Base-by-base conservation (phyloP, 2,797 vertebrate genomes). In the Muscicapa comitata region DNA sequence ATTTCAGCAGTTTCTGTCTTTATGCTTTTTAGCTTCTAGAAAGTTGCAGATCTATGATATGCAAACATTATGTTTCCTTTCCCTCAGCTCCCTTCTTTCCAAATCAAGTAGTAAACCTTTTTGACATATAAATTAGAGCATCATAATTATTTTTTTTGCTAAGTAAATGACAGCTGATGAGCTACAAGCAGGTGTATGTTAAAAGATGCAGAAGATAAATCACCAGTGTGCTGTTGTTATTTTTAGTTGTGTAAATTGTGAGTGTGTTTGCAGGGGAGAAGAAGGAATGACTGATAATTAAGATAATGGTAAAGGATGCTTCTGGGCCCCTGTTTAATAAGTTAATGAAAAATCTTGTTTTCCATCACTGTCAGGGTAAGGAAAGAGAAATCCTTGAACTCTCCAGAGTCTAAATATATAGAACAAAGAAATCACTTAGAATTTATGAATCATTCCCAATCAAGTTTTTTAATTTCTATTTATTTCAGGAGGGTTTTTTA, bases 131-230 rank as follows among this genome's bases (percentile, higher is more conserved):
- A 88, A 91, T 89, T 67, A 92, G 35, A 88, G 11, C 18, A 68
- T 31, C 23, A 2, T 80, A 91, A 90, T 92, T 71, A 89, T 42
- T 28, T 73, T 73, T 90, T 93, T 86, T 92, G 37, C 73, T 88
- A 51, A 83, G 54, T 35, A 74, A 63, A 83, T 59, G 59, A 25
- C 28, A 59, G 67, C 23, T 82, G 82, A 89, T 90, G 53, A 96
- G 35, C 65, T 73, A 61, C 31, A 88, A 78, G 21, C 42, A 92
- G 37, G 40, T 66, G 65, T 78, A 75, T 9, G 7, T 86, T 94
- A 88, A 48, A 93, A 67, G 78, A 35, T 67, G 50, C 8, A 84
- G n/a, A 80, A 66, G 94, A 94, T 35, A 94, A 88, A 85, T 81
- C 40, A 61, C 28, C 42, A 35, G 9, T 8, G 6, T 75, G 43